phyloP scores from a whole-genome alignment of 2,888 invertebrate genomes.

The Brachylomia viminalis region DNA sequence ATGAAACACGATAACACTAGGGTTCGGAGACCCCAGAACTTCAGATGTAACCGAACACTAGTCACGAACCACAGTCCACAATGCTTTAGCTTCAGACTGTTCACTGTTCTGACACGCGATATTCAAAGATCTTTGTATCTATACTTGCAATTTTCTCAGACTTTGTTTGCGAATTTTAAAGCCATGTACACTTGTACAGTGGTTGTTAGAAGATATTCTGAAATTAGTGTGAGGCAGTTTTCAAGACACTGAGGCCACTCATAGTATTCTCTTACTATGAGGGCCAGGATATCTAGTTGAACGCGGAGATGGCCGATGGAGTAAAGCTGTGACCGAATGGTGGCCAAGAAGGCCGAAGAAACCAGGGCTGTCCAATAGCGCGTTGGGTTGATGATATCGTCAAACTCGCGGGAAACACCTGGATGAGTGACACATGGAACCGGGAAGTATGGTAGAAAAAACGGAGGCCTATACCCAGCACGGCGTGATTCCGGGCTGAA shows the following conservation, averaged over 20 bases:
- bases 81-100: conserved; percentile 60
- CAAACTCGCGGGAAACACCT: too few relatives aligned
- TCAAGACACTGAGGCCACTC: background rate
- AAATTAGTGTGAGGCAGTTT: background rate
- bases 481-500: too few relatives aligned
- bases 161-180: conserved; percentile 14
- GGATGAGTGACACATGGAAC: too few relatives aligned
- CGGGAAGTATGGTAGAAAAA: too few relatives aligned
- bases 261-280: too few relatives aligned
- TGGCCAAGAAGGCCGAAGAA: too few relatives aligned
- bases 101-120: conserved; percentile 63
- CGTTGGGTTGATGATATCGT: too few relatives aligned
- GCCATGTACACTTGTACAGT: background rate
- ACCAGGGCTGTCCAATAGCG: too few relatives aligned
- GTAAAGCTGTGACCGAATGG: too few relatives aligned
- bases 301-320: too few relatives aligned
- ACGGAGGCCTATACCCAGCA: too few relatives aligned
- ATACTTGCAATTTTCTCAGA: conserved; percentile 9
- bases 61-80: conserved; percentile 64
- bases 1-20: conserved; percentile 58
- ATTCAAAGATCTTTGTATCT: conserved; percentile 35
- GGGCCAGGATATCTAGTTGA: too few relatives aligned
- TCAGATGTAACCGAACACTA: conserved; percentile 68
- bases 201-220: background rate
- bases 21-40: conserved; percentile 71